Evolutionary conservation across 2,888 invertebrate species (phyloP), one percentile per base, ranked within the genome.

Genomic region (Panzeria rudis): DNA sequence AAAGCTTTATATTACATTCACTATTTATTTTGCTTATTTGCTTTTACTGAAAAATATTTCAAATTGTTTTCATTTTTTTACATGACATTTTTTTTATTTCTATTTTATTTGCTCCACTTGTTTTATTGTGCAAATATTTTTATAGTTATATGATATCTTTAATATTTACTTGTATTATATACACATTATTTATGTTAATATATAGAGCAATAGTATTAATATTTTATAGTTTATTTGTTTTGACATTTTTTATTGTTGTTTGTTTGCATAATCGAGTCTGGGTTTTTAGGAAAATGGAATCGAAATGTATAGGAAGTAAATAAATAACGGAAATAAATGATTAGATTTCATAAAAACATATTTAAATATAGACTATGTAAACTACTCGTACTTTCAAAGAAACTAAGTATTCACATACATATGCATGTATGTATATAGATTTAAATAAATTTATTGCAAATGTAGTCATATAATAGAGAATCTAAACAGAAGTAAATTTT

Each of bases 281-380:
- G 52, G 54, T 59, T 71, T 79, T 50, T 69, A 38, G 76, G 68
- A 56, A 83, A 80, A 62, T 79, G 29, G 20, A 52, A 54, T 15
- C 13, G 17, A 32, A 38, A 32, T 50, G 29, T 66, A 44, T 68
- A 54, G 66, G 52, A 73, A 80, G 61, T 62, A 59, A 38, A 79
- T 66, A 59, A 66, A 79, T 66, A 59, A 66, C 41, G 75, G 75
- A 83, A 83, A 35, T 76, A 59, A 66, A 56, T 75, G 56, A 54
- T 71, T n/a, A 72, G 15, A 72, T 75, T 81, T 81, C 32, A 72
- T 11, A n/a, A 54, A 20, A 25, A 66, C 5, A 35, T 35, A 17
- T 35, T 17, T 29, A 15, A n/a, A 56, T 35, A 5, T 17, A 59
- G 29, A 41, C 15, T 41, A 64, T 41, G 15, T 44, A 17, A n/a